These are phyloP conservation scores for Pantherophis vulpinus DNA, from an alignment of 2,797 vertebrate species.

Conservation along the genomic window DNA sequence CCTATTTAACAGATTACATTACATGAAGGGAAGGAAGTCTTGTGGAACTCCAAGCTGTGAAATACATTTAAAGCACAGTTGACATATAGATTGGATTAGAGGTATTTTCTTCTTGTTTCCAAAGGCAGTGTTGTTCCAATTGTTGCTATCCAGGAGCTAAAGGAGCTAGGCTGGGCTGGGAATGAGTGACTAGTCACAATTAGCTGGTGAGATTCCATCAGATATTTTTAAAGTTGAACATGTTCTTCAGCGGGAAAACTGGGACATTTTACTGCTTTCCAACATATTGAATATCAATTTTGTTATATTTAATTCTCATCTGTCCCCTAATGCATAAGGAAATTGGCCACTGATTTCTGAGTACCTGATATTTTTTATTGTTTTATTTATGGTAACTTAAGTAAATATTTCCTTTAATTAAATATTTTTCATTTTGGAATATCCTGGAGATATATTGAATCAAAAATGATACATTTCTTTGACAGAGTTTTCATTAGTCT, in stretches of 20 bases:
- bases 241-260: slow-evolving; percentile 51
- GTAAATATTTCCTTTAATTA: not conserved
- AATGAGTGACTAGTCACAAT: not conserved
- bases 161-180: not conserved
- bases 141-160: not conserved
- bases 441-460: not conserved
- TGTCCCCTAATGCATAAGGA: not conserved
- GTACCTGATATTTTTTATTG: not conserved
- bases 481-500: not conserved
- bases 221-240: slow-evolving; percentile 50
- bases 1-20: not conserved
- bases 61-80: slow-evolving; percentile 26
- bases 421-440: not conserved
- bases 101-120: slow-evolving; percentile 1
- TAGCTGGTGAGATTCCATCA: not conserved
- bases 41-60: slow-evolving; percentile 22
- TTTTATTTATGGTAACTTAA: not conserved
- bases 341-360: not conserved
- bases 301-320: slow-evolving; percentile 52
- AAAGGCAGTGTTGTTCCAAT: slow-evolving; percentile 17
- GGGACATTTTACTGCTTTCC: slow-evolving; percentile 49
- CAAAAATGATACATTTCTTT: not conserved
- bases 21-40: not conserved
- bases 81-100: slow-evolving; percentile 9
- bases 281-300: slow-evolving; percentile 51